Base-by-base conservation (phyloP, 2,113 vertebrate genomes). In the Perca schrenkii region DNA sequence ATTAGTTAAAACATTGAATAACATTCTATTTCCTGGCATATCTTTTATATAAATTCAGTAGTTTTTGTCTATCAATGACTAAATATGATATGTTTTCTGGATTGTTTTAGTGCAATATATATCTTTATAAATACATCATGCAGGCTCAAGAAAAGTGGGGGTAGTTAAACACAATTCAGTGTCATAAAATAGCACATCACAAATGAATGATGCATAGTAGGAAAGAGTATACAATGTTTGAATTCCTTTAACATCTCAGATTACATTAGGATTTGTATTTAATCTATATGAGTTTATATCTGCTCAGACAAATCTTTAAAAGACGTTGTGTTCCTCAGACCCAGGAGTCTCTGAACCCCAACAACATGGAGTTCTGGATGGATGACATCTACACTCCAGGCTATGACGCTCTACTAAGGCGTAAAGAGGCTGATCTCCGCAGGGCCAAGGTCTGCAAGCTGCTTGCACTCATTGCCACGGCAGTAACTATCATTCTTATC, bases 321-420 rank as follows among this genome's bases (percentile, higher is more conserved):
- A 67, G 6, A 2, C n/a, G 77, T 74, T 0, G 68, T 82, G 34
- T 86, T 93, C 4, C 40, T 78, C 84, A 98, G 97, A 94, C 90
- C 28, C 97, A 97, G 90, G 98, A 99, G 83, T 98, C 97, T 72
- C 91, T 98, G 79, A 98, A 99, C 70, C 97, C 98, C 21, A 99
- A 98, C 94, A 97, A 99, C 93, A 90, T 99, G 65, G 97, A 99
- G 76, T 99, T 97, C 79, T 99, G 98, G 98, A 97, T 98, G 97
- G 98, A 99, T 68, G 97, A 98, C 80, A 97, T 98, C 82, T 98
- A 98, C 62, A 97, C 97, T 7, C 98, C 97, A 0, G 98, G 98
- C 84, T 98, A 98, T 0, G 97, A 97, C 58, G 97, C 96, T 0
- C 86, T 99, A n/a, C 92, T 99, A 60, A 96, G 97, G 77, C 96